Conservation (phyloP, 2,797 vertebrate genomes). For the Chelmon rostratus region DNA sequence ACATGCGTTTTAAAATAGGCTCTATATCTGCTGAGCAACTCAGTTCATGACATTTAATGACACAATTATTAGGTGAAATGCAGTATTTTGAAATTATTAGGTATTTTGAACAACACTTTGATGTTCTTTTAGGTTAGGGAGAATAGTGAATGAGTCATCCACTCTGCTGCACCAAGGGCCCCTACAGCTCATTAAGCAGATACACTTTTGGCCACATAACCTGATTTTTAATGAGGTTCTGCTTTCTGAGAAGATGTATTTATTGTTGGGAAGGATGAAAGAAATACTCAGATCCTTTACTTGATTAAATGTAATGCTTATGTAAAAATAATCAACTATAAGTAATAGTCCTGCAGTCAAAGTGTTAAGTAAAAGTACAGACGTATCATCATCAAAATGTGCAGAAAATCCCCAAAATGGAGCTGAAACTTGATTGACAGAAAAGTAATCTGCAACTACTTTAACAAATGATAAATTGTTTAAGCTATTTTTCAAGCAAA, state of each 20-base stretch:
- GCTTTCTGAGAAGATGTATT: neutral
- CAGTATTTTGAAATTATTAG: neutral
- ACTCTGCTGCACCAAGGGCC: neutral
- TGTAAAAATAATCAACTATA: neutral
- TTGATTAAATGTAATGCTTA: neutral
- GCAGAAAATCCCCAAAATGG: too few species aligned
- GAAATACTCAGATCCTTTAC: neutral
- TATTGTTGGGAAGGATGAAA: neutral
- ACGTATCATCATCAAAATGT: too few species aligned
- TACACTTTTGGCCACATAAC: neutral
- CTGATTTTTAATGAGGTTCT: neutral
- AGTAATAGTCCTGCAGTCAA: neutral
- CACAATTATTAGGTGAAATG: neutral
- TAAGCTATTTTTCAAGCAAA: neutral
- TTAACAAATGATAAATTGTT: too few species aligned
- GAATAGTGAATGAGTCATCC: neutral
- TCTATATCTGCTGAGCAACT: neutral
- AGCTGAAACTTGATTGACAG: too few species aligned
- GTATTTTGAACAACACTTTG: neutral
- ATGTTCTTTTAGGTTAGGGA: neutral
- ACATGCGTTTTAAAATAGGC: neutral
- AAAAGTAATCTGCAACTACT: too few species aligned
- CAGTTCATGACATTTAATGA: too few species aligned
- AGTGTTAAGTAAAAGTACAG: too few species aligned
- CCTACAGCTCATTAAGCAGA: neutral